Conservation (phyloP, 1,140 invertebrate genomes). For the Homalodisca vitripennis region DNA sequence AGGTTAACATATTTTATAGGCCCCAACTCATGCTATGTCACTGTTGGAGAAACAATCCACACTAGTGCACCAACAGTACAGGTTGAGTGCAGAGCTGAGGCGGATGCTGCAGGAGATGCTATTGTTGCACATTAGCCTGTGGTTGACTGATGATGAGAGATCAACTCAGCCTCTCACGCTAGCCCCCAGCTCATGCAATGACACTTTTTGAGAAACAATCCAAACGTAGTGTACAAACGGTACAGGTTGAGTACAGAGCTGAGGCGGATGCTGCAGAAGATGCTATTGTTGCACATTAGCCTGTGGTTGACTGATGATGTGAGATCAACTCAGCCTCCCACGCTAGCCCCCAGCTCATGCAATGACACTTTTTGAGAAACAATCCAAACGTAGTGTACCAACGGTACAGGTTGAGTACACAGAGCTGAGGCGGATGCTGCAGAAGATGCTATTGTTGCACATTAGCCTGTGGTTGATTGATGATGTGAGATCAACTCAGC, state of each 20-base stretch:
- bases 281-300: too few relatives aligned
- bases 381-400: too few relatives aligned
- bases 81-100: not conserved
- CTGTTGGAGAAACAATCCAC: too few relatives aligned
- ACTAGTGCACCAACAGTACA: too few relatives aligned
- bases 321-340: slow-evolving; percentile 4
- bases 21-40: not conserved
- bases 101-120: not conserved
- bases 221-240: too few relatives aligned
- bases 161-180: slow-evolving; percentile 10
- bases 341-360: not conserved
- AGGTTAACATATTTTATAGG: too few relatives aligned
- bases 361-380: too few relatives aligned
- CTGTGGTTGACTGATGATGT: not conserved
- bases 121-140: too few relatives aligned
- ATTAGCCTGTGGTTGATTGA: slow-evolving; percentile 5
- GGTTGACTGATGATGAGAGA: not conserved
- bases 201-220: too few relatives aligned
- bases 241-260: too few relatives aligned
- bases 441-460: not conserved
- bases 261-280: not conserved
- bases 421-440: too few relatives aligned
- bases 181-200: not conserved
- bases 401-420: too few relatives aligned
- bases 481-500: not conserved